These are phyloP conservation scores for Megaceryle maxima DNA, from an alignment of 2,113 vertebrate genomes.

Conservation along the genomic window DNA sequence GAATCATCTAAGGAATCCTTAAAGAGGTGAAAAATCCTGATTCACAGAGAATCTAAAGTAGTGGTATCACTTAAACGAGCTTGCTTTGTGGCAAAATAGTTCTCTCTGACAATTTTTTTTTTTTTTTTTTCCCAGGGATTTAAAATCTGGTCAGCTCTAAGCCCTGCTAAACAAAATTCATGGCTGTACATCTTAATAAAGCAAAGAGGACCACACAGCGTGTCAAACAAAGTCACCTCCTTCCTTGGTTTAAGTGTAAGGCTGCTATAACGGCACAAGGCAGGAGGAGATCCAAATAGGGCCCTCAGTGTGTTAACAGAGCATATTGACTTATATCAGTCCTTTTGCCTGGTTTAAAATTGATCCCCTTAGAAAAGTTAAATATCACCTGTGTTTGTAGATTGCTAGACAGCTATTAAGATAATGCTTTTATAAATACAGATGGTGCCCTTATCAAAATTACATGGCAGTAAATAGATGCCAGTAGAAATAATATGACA, in stretches of 20 bases:
- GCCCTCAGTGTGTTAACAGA: slow-evolving; percentile 59
- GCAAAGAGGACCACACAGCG: neutral
- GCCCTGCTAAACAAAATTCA: slow-evolving; percentile 28
- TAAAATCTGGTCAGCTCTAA: slow-evolving; percentile 21
- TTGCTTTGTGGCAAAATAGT: neutral
- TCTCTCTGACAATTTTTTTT: neutral
- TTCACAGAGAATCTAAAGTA: neutral
- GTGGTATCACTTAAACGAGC: neutral
- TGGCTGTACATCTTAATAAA: slow-evolving; percentile 67
- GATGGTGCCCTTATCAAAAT: slow-evolving; percentile 83
- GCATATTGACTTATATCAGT: slow-evolving; percentile 72
- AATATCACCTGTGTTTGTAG: slow-evolving; percentile 83
- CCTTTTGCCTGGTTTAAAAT: slow-evolving; percentile 75
- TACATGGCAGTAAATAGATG: slow-evolving; percentile 78
- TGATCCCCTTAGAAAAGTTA: slow-evolving; percentile 82
- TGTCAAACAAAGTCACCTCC: slow-evolving; percentile 35
- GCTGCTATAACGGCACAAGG: neutral
- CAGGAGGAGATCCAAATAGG: slow-evolving; percentile 13
- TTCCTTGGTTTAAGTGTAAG: neutral
- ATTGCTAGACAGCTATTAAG: slow-evolving; percentile 79
- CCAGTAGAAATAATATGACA: slow-evolving; percentile 75
- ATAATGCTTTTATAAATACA: slow-evolving; percentile 86
- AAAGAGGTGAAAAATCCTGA: neutral
- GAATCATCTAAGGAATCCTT: neutral
- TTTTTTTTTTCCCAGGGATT: neutral